Base-by-base conservation (phyloP, 2,888 invertebrate species). In the Drosophila paramelanica region DNA sequence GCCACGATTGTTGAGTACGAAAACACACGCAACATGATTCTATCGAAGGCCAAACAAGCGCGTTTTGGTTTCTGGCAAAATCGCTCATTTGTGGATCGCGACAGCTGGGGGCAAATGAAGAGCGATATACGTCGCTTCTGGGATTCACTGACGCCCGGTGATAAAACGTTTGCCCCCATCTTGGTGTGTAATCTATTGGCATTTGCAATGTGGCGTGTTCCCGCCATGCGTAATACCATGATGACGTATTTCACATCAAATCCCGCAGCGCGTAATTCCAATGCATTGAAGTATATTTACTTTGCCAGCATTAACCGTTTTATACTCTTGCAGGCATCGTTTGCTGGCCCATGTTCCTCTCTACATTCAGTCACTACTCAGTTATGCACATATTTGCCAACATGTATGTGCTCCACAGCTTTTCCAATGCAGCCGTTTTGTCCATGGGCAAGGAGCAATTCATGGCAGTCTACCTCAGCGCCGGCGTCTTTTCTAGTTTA, bases 361-460 rank as follows among this genome's bases (percentile, higher is more conserved):
- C 98, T n/a, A 96, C 96, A 36, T 99, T 99, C 93, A 99, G 98
- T 88, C 99, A 99, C 92, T 96, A 96, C 89, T 96, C 96, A 1
- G 92, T 95, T 39, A 93, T 97, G 73, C 99, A 99, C 93, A 94
- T 99, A 67, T 95, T 95, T 79, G 96, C 96, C 57, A 99, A 99
- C 92, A 99, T 99, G 99, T 98, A 97, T 93, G 99, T 98, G 43
- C 93, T 99, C 27, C 96, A 97, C 92, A 97, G 96, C 90, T 98
- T 98, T 90, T 86, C 90, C 3, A 90, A 89, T 60, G 88, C 89
- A 41, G 96, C 96, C 45, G 94, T 96, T 27, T 93, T 94, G 45
- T 93, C 95, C 31, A 93, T 98, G 89, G 98, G 98, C 39, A 96
- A 95, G 90, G 98, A 98, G 92, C 98, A 99, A 92, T 98, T 99